phyloP scores from a whole-genome alignment of 1,140 invertebrate genomes.

The Anagrus nilaparvatae region DNA sequence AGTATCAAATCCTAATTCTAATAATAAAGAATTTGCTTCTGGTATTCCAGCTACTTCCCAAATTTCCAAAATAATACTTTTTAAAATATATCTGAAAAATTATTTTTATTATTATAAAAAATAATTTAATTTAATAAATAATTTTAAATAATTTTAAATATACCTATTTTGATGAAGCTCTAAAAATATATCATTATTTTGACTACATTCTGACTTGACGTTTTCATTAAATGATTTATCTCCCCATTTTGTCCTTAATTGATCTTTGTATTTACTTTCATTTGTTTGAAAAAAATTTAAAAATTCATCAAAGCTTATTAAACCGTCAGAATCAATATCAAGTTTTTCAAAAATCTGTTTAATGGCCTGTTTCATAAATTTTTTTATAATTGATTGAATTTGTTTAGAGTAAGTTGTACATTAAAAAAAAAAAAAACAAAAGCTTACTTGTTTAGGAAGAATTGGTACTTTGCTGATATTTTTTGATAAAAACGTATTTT shows the following conservation, averaged over 20 bases:
- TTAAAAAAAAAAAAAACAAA: conserved; percentile 5
- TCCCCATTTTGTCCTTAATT: conserved; percentile 28
- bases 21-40: conserved; percentile 50
- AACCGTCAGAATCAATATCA: conserved; percentile 52
- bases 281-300: conserved; percentile 50
- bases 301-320: conserved; percentile 59
- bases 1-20: conserved; percentile 58
- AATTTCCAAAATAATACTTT: conserved; percentile 49
- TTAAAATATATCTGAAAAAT: conserved; percentile 31
- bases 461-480: conserved; percentile 23
- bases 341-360: conserved; percentile 57
- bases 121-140: conserved; percentile 6
- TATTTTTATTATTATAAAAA: conserved; percentile 1
- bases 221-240: conserved; percentile 19
- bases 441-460: conserved; percentile 29
- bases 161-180: conserved; percentile 26
- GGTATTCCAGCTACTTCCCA: conserved; percentile 62
- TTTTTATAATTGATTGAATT: conserved; percentile 14
- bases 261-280: conserved; percentile 28
- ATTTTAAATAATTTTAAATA: conserved; percentile 1
- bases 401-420: conserved; percentile 1
- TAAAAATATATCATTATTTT: conserved; percentile 23
- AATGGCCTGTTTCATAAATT: conserved; percentile 52
- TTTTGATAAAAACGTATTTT: conserved; percentile 20
- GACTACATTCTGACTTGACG: conserved; percentile 21